Percentiles rank a stretch among this genome's conserved stretches.
Conservation (phyloP, 2,888 invertebrate genomes). For the Melinaea menophilus region DNA sequence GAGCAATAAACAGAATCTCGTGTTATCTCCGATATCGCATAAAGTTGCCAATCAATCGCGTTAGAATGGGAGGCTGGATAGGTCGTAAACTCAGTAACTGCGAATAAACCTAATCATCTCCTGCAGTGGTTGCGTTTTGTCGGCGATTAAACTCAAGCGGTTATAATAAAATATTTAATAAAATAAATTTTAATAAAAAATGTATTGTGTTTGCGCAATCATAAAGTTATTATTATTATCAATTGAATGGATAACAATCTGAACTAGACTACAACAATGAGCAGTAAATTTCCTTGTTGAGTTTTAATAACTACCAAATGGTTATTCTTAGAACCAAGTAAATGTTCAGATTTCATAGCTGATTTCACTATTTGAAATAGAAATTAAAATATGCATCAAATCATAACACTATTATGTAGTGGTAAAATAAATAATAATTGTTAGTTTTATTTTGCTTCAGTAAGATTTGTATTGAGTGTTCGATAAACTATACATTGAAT, state of each 20-base stretch:
- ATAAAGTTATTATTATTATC: no score
- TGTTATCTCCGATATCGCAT: constrained; percentile 19
- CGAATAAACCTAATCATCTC: constrained; percentile 1
- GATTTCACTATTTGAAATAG: no score
- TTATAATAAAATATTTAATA: background rate
- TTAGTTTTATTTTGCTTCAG: no score
- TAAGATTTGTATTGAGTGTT: background rate
- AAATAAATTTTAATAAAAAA: background rate
- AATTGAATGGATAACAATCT: no score
- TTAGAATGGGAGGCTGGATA: background rate
- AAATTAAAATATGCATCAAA: no score
- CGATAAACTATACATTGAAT: background rate
- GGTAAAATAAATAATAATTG: no score
- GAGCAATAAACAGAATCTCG: constrained; percentile 20
- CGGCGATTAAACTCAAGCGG: background rate
- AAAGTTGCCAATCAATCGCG: constrained; percentile 23
- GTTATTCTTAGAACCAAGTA: no score
- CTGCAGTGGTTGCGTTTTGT: background rate
- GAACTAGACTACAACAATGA: no score
- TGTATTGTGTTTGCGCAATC: background rate
- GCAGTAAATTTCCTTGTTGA: no score
- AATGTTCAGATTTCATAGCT: no score
- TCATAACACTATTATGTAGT: no score
- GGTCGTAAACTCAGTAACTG: background rate
- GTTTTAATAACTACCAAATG: no score